Evolutionary conservation across 2,888 invertebrate genomes (phyloP), one percentile per base, ranked within the genome.

Genomic region (Leptopilina drosophilae): DNA sequence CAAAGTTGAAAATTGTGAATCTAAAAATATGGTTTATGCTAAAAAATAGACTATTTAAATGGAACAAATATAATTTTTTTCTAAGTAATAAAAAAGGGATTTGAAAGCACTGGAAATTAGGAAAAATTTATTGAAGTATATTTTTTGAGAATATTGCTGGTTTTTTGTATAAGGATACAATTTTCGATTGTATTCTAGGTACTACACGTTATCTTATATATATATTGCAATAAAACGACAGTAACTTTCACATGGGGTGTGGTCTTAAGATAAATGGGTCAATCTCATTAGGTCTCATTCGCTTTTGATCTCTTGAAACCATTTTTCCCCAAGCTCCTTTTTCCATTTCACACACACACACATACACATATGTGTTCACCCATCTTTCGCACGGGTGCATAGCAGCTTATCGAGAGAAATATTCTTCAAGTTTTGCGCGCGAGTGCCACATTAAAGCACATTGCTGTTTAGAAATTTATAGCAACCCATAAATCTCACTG

Each of bases 291-390:
- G 33, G 33, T 53, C 69, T 53, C 33, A 73, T 56, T 73, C 33
- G 53, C 56, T 73, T 73, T 56, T 73, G 69, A 73, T 73, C 69
- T 73, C 53, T 73, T 73, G n/a, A 73, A 73, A 56, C 33, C 26
- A 73, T 53, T 73, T 67, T 73, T 56, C 56, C 56, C 9, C 26
- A 73, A 69, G 46, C 67, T 69, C 49, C 26, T 69, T 69, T 49
- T 69, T 49, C 49, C 49, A 69, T 49, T 49, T 69, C 12, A 14
- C 67, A 49, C 49, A 69, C 20, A 46, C 67, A 69, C 26, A 49
- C 20, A 20, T 20, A 20, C 20, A 20, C 20, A 20, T 49, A 33
- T 33, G 33, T 33, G 33, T 33, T 33, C 33, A 26, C 14, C 67
- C 26, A 69, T 49, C 46, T 69, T 69, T 69, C 20, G 46, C 67